phyloP scores from a whole-genome alignment of 2,113 vertebrate genomes.

The Hippocampus comes region DNA sequence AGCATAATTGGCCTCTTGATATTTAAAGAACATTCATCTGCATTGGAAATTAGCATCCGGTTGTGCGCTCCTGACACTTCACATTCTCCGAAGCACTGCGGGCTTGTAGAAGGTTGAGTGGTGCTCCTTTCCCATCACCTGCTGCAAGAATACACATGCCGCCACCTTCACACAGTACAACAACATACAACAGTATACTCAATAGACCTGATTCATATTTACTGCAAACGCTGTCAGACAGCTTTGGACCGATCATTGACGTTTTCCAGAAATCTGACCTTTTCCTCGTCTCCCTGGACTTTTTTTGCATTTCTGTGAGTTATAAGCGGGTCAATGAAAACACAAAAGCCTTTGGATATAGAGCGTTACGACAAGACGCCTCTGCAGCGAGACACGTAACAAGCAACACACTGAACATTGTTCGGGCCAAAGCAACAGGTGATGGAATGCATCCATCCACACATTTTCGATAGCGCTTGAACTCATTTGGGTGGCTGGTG shows the following conservation, averaged over 20 bases:
- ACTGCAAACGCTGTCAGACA: neutral
- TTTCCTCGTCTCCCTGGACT: neutral
- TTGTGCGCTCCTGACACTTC: slow-evolving; percentile 3
- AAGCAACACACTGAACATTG: no score
- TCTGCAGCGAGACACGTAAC: neutral
- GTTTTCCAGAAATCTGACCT: neutral
- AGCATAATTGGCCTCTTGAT: neutral
- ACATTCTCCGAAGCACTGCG: slow-evolving; percentile 15
- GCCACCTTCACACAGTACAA: neutral
- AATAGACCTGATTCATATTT: neutral
- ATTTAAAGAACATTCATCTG: slow-evolving; percentile 30
- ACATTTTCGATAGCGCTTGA: no score
- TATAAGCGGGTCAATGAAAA: neutral
- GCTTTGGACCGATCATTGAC: neutral
- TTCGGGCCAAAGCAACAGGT: no score
- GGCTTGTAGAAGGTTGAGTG: slow-evolving; percentile 17
- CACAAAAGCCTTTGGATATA: neutral
- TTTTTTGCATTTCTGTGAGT: neutral
- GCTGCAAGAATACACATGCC: neutral
- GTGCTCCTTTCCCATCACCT: slow-evolving; percentile 3
- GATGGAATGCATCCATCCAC: no score
- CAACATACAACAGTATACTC: neutral
- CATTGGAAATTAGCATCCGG: slow-evolving; percentile 11
- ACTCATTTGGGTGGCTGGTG: no score
- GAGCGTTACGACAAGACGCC: neutral